These are phyloP conservation scores for Sapajus apella DNA, from an alignment of 2,113 vertebrate genomes.

Conservation along the genomic window DNA sequence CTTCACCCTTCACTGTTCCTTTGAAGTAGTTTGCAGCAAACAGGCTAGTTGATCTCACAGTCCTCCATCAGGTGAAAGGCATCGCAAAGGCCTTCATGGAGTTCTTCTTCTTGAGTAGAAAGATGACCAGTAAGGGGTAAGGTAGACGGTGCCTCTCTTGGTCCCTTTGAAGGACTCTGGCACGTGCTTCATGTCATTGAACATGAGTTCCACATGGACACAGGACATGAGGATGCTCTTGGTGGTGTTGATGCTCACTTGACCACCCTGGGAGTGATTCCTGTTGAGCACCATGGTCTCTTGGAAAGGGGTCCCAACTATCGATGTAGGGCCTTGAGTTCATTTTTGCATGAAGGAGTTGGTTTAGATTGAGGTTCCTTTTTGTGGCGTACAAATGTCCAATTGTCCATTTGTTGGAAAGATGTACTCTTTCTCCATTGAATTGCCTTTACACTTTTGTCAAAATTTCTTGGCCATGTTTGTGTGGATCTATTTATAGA, in stretches of 20 bases:
- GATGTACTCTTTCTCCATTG: not conserved
- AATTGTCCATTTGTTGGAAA: not conserved
- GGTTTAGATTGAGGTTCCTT: not conserved
- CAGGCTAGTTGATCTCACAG: conserved; percentile 93
- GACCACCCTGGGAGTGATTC: not conserved
- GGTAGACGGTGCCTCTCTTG: conserved; percentile 91
- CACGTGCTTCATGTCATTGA: conserved; percentile 87
- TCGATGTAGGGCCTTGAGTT: not conserved
- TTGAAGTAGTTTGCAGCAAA: conserved; percentile 93
- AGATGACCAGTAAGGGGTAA: conserved; percentile 93
- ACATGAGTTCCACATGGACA: conserved; percentile 90
- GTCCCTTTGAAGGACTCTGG: conserved; percentile 91
- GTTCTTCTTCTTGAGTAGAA: conserved; percentile 91
- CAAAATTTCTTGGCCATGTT: not conserved
- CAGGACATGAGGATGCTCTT: conserved; percentile 88
- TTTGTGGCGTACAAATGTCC: not conserved
- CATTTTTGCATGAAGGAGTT: not conserved
- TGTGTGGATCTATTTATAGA: not conserved
- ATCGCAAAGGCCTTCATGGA: conserved; percentile 93
- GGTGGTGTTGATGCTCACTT: not conserved
- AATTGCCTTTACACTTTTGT: not conserved
- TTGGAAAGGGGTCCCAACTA: not conserved
- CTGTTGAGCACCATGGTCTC: not conserved
- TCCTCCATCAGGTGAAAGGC: conserved; percentile 94
- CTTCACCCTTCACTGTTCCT: conserved; percentile 88